Evolutionary conservation across 2,888 invertebrate species (phyloP), one percentile per base, ranked within the genome.

Genomic region (Caenorhabditis doughertyi): DNA sequence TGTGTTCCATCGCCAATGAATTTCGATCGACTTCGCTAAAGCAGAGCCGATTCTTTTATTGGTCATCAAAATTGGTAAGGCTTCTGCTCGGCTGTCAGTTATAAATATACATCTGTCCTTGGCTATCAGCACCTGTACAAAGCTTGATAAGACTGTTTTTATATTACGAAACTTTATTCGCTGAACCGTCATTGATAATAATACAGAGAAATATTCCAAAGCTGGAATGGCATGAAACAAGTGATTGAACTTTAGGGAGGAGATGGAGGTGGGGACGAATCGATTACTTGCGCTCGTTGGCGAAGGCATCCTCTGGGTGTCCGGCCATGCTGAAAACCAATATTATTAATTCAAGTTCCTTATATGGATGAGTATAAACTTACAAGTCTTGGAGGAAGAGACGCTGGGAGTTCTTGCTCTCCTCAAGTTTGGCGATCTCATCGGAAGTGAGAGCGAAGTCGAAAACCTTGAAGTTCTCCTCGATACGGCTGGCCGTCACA

Each of bases 281-380:
- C 21, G 18, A 21, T 44, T 74, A 74, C 56, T 74, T 65, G 74
- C 74, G 73, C 72, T 88, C 85, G 55, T 25, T 67, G 44, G 79
- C 70, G 79, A 85, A 87, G 13, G 86, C 70, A 56, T 87, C 88
- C 27, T 88, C 86, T 44, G 84, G 81, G 49, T 87, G 85, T 9
- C 85, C 86, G 9, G 25, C 49, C 85, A 85, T 85, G 82, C 86
- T 88, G 80, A 68, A 87, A 84, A 44, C 3, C 18, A 47, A 0
- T 3, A 39, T 23, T 58, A 27, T 27, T 21, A 16, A 0, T 42
- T 1, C 5, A 25, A 16, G 11, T 2, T 39, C 39, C 16, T 9
- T 39, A 11, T 2, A 42, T 16, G 25, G 0, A 5, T 13, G 11
- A 1, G 3, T 3, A 13, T 42, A 1, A 70, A 83, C 84, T 82